Percentiles rank a stretch among this genome's conserved stretches.
Conservation (phyloP, 2,797 vertebrate species). For the Chaenodraco wilsoni region DNA sequence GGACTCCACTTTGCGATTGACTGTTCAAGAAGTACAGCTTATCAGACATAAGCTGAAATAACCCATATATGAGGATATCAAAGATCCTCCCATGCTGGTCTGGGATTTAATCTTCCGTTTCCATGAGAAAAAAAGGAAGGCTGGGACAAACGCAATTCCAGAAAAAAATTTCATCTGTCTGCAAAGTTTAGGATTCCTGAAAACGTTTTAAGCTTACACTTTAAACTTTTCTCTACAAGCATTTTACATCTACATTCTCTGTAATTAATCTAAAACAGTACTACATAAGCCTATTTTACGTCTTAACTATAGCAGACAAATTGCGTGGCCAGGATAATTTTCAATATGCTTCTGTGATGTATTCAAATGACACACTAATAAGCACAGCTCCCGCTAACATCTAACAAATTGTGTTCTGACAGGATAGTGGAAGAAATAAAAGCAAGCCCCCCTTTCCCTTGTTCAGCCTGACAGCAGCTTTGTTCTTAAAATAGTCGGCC, state of each 20-base stretch:
- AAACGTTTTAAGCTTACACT: constrained; percentile 8
- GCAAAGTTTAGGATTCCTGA: constrained; percentile 1
- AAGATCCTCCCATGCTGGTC: background rate
- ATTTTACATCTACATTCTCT: background rate
- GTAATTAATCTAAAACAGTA: constrained; percentile 10
- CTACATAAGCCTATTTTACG: background rate
- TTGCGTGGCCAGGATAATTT: constrained; percentile 7
- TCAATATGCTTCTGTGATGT: background rate
- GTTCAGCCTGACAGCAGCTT: constrained; percentile 75
- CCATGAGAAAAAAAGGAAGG: background rate
- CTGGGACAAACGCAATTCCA: background rate
- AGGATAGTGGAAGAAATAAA: constrained; percentile 57
- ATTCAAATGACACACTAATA: constrained; percentile 56
- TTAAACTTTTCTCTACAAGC: background rate
- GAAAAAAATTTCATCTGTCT: background rate
- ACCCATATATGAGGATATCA: background rate
- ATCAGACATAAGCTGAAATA: constrained; percentile 4
- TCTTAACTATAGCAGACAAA: background rate
- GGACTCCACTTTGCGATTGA: background rate
- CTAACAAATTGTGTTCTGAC: constrained; percentile 55
- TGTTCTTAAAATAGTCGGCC: constrained; percentile 81
- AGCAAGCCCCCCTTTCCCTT: constrained; percentile 64
- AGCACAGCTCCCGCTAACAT: constrained; percentile 34
- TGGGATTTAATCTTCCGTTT: constrained; percentile 13
- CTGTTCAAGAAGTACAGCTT: background rate